Base-by-base conservation (phyloP, 1,140 invertebrate species). In the Scaptomyza hsui region DNA sequence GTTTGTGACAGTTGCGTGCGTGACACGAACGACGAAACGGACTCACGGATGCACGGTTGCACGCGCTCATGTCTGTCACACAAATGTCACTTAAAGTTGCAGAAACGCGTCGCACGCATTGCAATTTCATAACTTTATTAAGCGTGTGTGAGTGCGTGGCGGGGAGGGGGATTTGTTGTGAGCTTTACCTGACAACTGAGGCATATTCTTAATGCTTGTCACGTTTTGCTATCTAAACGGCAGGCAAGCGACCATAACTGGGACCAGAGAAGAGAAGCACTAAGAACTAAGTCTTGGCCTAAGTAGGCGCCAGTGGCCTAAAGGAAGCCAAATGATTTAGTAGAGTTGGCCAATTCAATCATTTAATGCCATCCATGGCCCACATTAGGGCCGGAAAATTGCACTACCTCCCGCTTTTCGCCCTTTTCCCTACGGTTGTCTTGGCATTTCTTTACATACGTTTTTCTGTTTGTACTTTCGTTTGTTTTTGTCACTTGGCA, bases 51-150 rank as follows among this genome's bases (percentile, higher is more conserved):
- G 70, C 26, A n/a, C n/a, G n/a, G n/a, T n/a, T n/a, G n/a, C 77
- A 80, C 78, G 82, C 49, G 64, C 74, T 60, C 79, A 88, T 82
- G 83, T 89, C 75, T 82, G 82, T 88, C 82, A 88, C 78, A 75
- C 72, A 88, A 88, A 88, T 88, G 82, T 89, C 82, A 88, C 83
- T 88, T 82, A 81, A 59, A 81, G 61, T 81, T 86, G 78, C 82
- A 55, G 26, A 65, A 69, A 72, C 78, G 56, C 75, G 42, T 49
- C 61, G 82, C 75, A 89, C 78, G 82, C 78, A 68, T 65, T 73
- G 49, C 72, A 78, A 88, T 88, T 88, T 78, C 78, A 88, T 78
- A 88, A 88, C 85, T 86, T 59, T 62, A 65, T 70, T 85, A 80
- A 71, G 57, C 42, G 13, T 39, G 12, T 37, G 65, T 18, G 32